Base-by-base conservation (phyloP, 2,797 vertebrate species). In the Podargus strigoides region DNA sequence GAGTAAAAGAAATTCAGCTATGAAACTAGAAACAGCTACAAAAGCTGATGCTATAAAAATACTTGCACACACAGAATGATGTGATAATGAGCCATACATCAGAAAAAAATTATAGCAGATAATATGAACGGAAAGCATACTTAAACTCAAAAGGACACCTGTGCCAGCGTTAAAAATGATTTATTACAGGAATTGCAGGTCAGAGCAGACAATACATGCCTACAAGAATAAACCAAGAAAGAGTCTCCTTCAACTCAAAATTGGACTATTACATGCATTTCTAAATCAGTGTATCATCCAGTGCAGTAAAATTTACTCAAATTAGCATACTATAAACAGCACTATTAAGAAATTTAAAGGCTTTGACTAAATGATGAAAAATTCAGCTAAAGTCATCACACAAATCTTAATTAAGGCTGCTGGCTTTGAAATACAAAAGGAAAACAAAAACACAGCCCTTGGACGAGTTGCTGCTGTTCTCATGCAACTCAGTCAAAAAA, bases 81-180 rank as follows among this genome's bases (percentile, higher is more conserved):
- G 88, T 86, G 87, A 94, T 94, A 97, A 97, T 96, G 93, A 97
- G 78, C 85, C 62, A 91, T 76, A 74, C 55, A 87, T 95, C 59
- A 77, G 62, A 93, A 95, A 95, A 95, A 96, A 95, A 95, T 32
- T 85, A 90, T 46, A 96, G 66, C 68, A 91, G 77, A 93, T 80
- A 94, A 89, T 85, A 90, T 73, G 92, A 95, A 93, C 6, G 3
- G 69, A 96, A 97, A 94, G 91, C 77, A 73, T 85, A 85, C 67
- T 97, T 95, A 95, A 90, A 89, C 49, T 93, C 88, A 95, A 96
- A 95, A 95, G 64, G 91, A 97, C 96, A 97, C 95, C 91, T 94
- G 74, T 92, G 87, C 72, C 72, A 93, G 74, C 30, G 1, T 81
- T 95, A 80, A 82, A 94, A 90, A 90, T 82, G 34, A 96, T 92